Conservation (phyloP, 2,113 vertebrate genomes). For the Nannospalax galili region DNA sequence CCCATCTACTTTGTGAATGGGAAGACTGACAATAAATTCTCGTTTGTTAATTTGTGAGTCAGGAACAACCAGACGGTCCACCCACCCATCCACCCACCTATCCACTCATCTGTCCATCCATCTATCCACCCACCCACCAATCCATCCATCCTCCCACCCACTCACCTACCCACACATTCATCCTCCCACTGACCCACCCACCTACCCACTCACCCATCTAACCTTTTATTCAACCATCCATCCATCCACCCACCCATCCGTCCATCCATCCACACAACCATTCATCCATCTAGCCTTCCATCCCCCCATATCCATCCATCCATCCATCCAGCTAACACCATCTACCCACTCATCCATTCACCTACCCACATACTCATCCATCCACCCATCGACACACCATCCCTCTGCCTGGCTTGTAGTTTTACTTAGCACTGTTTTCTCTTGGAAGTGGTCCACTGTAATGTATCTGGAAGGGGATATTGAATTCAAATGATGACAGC, state of each 20-base stretch:
- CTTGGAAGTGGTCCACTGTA: slow-evolving; percentile 19
- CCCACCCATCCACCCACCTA: neutral
- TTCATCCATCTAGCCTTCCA: too few relatives aligned
- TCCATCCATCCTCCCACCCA: too few relatives aligned
- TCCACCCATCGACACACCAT: too few relatives aligned
- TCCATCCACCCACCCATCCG: too few relatives aligned
- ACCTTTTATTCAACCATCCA: too few relatives aligned
- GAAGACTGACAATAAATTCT: neutral
- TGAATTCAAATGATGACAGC: neutral
- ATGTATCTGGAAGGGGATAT: slow-evolving; percentile 17
- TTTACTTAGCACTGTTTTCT: neutral
- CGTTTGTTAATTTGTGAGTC: too few relatives aligned
- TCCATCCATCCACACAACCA: too few relatives aligned
- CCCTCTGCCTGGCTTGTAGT: neutral
- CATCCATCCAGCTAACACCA: neutral
- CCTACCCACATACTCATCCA: neutral
- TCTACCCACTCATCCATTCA: neutral
- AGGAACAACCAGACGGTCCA: neutral
- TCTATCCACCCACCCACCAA: too few relatives aligned
- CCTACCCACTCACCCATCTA: neutral
- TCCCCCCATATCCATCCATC: neutral
- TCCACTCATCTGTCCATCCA: neutral
- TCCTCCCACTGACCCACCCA: neutral
- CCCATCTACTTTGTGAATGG: neutral
- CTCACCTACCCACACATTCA: too few relatives aligned